Evolutionary conservation across 2,113 vertebrate species (phyloP).

Genomic region (Nasalis larvatus): DNA sequence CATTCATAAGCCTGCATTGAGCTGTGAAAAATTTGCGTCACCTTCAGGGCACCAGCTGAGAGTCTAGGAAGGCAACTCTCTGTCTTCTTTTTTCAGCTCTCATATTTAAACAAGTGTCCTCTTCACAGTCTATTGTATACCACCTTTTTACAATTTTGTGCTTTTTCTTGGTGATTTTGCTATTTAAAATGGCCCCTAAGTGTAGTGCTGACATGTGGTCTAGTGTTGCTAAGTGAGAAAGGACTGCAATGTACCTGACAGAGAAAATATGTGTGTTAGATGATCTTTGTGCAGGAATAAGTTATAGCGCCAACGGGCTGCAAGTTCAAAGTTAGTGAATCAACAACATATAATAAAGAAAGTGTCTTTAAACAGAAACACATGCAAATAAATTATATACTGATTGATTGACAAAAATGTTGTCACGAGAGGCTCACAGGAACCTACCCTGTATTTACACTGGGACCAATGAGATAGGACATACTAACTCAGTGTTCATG

Average conservation of each 20-base stretch:
- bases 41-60: background rate
- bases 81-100: background rate
- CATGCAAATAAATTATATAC: background rate
- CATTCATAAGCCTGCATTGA: background rate
- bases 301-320: background rate
- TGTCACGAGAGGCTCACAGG: background rate
- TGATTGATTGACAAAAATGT: background rate
- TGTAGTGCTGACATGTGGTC: background rate
- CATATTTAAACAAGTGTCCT: background rate
- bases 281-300: background rate
- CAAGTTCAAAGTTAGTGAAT: conserved; percentile 2
- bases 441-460: background rate
- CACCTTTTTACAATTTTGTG: background rate
- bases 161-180: background rate
- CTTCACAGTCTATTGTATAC: background rate
- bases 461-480: background rate
- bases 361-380: conserved; percentile 5
- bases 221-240: background rate
- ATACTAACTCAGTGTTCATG: background rate
- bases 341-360: conserved; percentile 9
- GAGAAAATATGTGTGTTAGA: background rate
- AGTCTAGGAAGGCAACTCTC: background rate
- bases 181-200: background rate
- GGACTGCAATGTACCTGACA: background rate
- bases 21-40: background rate